phyloP scores from a whole-genome alignment of 1,140 invertebrate species.

The Harpegnathos saltator region DNA sequence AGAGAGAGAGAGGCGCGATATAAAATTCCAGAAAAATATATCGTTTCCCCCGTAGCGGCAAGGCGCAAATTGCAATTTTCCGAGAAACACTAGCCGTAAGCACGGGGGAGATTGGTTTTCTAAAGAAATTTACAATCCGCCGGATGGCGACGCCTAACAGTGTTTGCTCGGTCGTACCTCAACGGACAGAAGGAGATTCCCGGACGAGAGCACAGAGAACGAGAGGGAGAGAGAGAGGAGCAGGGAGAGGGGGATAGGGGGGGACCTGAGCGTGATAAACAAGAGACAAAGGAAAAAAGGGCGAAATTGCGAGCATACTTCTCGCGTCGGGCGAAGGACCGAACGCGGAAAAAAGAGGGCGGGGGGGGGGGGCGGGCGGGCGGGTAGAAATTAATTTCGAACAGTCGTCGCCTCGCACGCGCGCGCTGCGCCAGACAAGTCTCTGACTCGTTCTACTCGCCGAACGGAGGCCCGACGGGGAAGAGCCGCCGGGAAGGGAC shows the following conservation, averaged over 20 bases:
- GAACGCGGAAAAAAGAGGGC: constrained; percentile 9
- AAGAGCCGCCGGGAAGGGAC: too few species aligned
- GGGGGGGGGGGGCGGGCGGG: too few species aligned
- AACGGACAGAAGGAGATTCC: constrained; percentile 7
- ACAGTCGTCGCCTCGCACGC: constrained; percentile 31
- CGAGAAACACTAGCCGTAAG: constrained; percentile 73
- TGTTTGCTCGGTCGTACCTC: constrained; percentile 24
- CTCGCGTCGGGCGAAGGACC: constrained; percentile 7
- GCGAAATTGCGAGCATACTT: constrained; percentile 18
- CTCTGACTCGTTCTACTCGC: constrained; percentile 60
- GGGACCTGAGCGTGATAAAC: constrained; percentile 27
- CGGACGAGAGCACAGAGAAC: background rate
- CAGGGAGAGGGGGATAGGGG: too few species aligned
- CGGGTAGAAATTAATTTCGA: constrained; percentile 70
- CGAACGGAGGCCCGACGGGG: too few species aligned
- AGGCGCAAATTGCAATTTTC: constrained; percentile 74
- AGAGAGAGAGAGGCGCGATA: background rate
- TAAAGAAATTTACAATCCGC: constrained; percentile 72
- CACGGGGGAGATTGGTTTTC: constrained; percentile 75
- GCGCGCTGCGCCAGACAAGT: constrained; percentile 54
- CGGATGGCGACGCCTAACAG: constrained; percentile 45
- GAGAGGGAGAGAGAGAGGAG: too few species aligned
- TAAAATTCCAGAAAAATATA: constrained; percentile 37
- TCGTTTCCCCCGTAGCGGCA: constrained; percentile 19
- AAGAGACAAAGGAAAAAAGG: background rate